phyloP scores from a whole-genome alignment of 2,797 vertebrate species.

The Cirrhinus mrigala region DNA sequence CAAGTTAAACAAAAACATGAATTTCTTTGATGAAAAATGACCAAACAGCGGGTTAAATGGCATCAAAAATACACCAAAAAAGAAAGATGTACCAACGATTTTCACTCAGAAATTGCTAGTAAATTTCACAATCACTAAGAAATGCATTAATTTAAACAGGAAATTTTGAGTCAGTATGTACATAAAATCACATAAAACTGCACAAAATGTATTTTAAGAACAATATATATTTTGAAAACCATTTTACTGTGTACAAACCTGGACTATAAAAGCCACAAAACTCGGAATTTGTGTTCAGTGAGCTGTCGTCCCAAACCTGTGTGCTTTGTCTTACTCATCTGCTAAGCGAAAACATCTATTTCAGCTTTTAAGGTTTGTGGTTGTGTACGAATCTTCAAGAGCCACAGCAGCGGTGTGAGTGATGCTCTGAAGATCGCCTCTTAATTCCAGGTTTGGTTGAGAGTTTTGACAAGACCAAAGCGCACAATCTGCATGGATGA shows the following conservation, averaged over 20 bases:
- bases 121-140: neutral
- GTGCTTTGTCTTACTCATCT: neutral
- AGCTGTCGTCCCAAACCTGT: neutral
- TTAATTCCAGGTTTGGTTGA: slow-evolving; percentile 40
- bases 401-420: neutral
- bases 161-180: neutral
- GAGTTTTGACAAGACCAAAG: slow-evolving; percentile 40
- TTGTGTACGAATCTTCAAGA: neutral
- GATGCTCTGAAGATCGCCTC: neutral
- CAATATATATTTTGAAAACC: neutral
- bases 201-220: neutral
- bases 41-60: no score
- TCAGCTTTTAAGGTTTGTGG: neutral
- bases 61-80: neutral
- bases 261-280: slow-evolving; percentile 4
- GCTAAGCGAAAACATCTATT: neutral
- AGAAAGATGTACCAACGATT: neutral
- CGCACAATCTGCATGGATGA: slow-evolving; percentile 16
- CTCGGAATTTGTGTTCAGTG: neutral
- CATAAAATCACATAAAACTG: neutral
- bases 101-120: neutral
- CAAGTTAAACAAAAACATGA: no score
- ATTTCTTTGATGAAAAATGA: no score
- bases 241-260: neutral
- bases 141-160: neutral